A percentile compares a stretch with the other conserved stretches of the same genome.
Evolutionary conservation across 2,888 invertebrate species (phyloP).

Genomic region (Serripes groenlandicus): DNA sequence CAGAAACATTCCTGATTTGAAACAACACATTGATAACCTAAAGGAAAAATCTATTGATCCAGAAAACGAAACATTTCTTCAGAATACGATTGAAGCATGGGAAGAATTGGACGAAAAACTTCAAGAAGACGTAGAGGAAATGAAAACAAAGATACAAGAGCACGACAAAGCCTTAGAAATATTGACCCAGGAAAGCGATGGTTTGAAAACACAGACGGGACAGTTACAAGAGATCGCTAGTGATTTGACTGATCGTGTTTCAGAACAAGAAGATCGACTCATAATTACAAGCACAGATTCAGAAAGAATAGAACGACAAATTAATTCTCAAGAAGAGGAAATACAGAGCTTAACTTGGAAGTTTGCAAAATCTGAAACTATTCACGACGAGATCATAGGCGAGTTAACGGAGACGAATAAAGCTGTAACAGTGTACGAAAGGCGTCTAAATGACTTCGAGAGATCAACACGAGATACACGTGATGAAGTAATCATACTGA

Average conservation of each 20-base stretch:
- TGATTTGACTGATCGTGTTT: not conserved
- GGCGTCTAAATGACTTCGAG: not conserved
- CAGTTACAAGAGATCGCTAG: not conserved
- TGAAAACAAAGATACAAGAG: not conserved
- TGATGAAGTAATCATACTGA: not conserved
- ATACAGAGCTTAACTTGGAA: not conserved
- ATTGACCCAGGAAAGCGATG: not conserved
- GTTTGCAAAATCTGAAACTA: not conserved
- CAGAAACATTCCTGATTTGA: not conserved
- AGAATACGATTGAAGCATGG: not conserved
- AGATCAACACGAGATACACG: not conserved
- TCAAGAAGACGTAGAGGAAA: not conserved
- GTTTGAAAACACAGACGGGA: not conserved
- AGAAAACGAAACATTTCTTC: not conserved
- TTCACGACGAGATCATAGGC: not conserved
- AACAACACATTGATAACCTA: not conserved
- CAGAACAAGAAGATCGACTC: not conserved
- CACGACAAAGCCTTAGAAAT: not conserved
- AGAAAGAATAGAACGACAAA: not conserved
- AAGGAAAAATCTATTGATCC: constrained; percentile 3
- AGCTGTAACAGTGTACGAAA: too few relatives aligned
- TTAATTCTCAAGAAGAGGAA: not conserved
- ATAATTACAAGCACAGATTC: not conserved
- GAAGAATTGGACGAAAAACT: not conserved
- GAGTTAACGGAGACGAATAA: not conserved